Percentiles rank a stretch among this genome's conserved stretches.
These are phyloP conservation scores for Julus scandinavius DNA, from an alignment of 2,888 invertebrate species.

Conservation along the genomic window DNA sequence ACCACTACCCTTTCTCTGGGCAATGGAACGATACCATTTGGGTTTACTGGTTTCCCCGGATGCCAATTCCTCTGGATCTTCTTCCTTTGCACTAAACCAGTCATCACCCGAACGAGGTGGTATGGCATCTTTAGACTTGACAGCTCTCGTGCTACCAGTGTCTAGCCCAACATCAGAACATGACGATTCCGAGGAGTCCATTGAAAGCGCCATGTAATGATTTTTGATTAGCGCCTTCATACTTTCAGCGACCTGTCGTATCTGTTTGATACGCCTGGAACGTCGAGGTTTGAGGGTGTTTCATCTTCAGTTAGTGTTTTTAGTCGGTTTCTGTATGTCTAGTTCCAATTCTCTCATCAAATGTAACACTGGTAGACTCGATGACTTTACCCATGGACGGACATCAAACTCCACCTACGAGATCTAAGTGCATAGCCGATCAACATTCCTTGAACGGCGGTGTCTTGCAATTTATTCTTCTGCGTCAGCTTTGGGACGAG, in stretches of 20 bases:
- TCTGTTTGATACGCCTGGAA: background rate
- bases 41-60: background rate
- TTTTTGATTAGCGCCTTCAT: background rate
- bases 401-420: background rate
- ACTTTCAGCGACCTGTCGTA: background rate
- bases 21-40: background rate
- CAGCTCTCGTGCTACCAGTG: background rate
- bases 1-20: slow-evolving; percentile 1
- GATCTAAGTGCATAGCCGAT: background rate
- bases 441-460: background rate
- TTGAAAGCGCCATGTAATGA: background rate
- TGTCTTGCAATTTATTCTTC: background rate
- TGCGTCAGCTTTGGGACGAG: background rate
- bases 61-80: background rate
- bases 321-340: background rate
- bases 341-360: background rate
- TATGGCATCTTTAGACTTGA: background rate
- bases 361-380: background rate
- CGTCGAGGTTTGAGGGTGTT: background rate
- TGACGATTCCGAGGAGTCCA: background rate
- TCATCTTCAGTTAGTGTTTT: background rate
- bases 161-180: background rate
- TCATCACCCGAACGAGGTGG: background rate
- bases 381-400: background rate
- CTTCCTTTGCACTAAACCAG: background rate